Evolutionary conservation across 2,797 vertebrate species (phyloP).

Genomic region (Molothrus ater): DNA sequence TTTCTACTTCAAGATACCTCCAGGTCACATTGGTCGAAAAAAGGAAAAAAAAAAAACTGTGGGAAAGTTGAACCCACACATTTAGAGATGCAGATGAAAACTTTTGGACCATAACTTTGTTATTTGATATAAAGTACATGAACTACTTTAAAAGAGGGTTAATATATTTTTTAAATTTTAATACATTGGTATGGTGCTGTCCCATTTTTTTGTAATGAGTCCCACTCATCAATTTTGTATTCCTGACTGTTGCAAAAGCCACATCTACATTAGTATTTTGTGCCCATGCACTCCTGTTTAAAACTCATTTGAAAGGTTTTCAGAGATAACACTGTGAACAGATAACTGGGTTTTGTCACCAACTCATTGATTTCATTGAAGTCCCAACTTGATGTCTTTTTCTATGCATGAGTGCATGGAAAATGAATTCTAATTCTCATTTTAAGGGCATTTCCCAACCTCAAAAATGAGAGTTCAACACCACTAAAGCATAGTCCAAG

Average conservation of each 20-base stretch:
- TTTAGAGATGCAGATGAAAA: neutral
- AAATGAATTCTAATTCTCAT: neutral
- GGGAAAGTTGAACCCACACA: neutral
- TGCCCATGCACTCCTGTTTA: neutral
- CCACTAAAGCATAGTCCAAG: neutral
- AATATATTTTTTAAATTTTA: neutral
- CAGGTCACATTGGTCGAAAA: conserved; percentile 37
- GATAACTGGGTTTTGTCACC: neutral
- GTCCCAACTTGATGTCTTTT: neutral
- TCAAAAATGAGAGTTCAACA: neutral
- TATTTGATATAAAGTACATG: neutral
- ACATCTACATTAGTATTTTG: neutral
- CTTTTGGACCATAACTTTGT: neutral
- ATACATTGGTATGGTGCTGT: neutral
- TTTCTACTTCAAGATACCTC: conserved; percentile 58
- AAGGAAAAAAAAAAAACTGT: neutral
- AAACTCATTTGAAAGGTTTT: neutral
- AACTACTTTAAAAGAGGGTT: neutral
- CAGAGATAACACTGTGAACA: neutral
- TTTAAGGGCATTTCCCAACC: neutral
- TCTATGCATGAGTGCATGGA: neutral
- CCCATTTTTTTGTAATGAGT: neutral
- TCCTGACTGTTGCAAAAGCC: neutral
- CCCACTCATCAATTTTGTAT: conserved; percentile 28
- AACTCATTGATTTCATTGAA: neutral